phyloP scores from a whole-genome alignment of 2,797 vertebrate genomes.

The Coilia nasus region DNA sequence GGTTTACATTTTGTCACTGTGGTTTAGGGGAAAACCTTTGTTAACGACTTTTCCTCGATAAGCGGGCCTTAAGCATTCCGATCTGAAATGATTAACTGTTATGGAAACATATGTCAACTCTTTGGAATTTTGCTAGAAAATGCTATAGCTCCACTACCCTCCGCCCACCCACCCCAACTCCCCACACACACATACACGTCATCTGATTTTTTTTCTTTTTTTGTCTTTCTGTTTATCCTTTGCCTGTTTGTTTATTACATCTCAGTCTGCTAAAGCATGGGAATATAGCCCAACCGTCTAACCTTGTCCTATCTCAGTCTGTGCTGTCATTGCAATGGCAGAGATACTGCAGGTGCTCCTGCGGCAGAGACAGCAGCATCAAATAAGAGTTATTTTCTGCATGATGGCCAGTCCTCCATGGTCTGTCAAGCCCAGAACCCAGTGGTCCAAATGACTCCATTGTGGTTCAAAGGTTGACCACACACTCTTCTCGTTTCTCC shows the following conservation, averaged over 20 bases:
- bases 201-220: not conserved
- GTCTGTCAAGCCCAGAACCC: constrained; percentile 6
- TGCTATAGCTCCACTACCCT: not conserved
- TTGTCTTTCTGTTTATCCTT: not conserved
- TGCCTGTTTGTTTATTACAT: not conserved
- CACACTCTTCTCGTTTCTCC: not conserved
- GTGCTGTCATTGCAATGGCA: not conserved
- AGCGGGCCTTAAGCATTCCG: constrained; percentile 25
- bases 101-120: constrained; percentile 33
- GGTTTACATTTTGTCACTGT: constrained; percentile 8
- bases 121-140: constrained; percentile 11
- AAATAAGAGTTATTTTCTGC: constrained; percentile 18
- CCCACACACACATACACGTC: not conserved
- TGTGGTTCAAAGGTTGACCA: not conserved
- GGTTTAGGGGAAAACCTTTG: not conserved
- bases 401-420: not conserved
- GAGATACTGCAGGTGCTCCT: not conserved
- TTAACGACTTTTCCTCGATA: not conserved
- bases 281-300: not conserved
- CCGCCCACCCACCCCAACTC: not conserved
- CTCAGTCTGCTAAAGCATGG: constrained; percentile 3
- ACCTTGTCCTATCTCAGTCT: not conserved
- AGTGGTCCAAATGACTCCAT: constrained; percentile 9
- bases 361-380: not conserved
- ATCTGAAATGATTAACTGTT: constrained; percentile 32